Conservation (phyloP, 2,113 vertebrate species). For the Cranoglanis bouderius region DNA sequence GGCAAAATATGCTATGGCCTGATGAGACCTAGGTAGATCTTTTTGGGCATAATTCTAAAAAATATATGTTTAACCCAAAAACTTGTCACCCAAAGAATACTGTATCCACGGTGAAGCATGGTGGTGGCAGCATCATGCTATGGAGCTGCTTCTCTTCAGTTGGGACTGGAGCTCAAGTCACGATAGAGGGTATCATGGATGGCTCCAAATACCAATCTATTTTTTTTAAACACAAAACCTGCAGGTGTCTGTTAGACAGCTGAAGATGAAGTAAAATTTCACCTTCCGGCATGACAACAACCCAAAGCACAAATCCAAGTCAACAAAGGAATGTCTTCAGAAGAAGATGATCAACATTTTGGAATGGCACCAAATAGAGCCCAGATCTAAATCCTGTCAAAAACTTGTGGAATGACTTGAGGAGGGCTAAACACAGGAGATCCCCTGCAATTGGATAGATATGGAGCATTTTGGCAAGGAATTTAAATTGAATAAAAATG, state of each 20-base stretch:
- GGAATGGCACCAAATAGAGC: not conserved
- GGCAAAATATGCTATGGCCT: not conserved
- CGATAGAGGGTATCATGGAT: not conserved
- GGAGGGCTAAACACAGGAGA: not conserved
- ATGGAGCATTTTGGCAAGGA: not conserved
- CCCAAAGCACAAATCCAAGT: not conserved
- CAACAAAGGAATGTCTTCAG: not conserved
- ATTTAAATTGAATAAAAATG: not conserved
- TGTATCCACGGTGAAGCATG: too few species aligned
- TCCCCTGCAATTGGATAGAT: not conserved
- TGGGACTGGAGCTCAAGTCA: not conserved
- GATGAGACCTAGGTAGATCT: not conserved
- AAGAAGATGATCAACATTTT: not conserved
- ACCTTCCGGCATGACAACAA: too few species aligned
- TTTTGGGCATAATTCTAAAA: not conserved
- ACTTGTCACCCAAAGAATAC: not conserved
- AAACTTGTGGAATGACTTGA: not conserved
- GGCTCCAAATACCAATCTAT: not conserved
- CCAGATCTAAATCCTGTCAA: not conserved
- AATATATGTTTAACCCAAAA: not conserved
- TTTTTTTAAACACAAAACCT: not conserved
- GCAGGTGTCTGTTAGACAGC: too few species aligned
- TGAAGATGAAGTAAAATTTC: not conserved
- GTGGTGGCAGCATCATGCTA: not conserved
- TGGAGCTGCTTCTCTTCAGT: not conserved